Conservation (phyloP, 2,113 vertebrate species). For the Cynoglossus semilaevis region DNA sequence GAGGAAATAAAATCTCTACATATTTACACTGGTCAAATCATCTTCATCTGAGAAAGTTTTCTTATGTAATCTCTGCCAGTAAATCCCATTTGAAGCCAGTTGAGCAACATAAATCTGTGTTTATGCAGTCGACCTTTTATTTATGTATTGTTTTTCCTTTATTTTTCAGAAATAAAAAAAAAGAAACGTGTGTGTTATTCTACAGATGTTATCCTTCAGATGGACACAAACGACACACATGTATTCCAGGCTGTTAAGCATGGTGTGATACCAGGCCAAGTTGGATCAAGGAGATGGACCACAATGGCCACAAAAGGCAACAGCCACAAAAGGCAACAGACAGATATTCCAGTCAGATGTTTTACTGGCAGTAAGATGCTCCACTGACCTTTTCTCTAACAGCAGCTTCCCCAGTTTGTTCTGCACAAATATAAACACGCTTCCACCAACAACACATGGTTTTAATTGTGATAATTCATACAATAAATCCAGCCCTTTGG, state of each 20-base stretch:
- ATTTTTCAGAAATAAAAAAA: background rate
- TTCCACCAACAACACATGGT: background rate
- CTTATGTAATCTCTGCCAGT: slow-evolving; percentile 15
- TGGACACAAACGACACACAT: slow-evolving; percentile 24
- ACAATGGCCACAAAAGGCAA: slow-evolving; percentile 8
- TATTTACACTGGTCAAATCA: slow-evolving; percentile 10
- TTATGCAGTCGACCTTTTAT: background rate
- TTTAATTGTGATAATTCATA: background rate
- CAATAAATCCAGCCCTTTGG: background rate
- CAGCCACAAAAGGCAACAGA: background rate
- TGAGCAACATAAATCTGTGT: slow-evolving; percentile 20
- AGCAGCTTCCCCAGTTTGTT: background rate
- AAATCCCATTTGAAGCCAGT: slow-evolving; percentile 20
- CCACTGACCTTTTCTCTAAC: background rate
- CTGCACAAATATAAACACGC: background rate
- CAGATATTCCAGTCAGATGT: slow-evolving; percentile 14
- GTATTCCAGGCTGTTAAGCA: slow-evolving; percentile 1
- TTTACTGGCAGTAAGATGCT: slow-evolving; percentile 12
- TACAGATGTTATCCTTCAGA: slow-evolving; percentile 21
- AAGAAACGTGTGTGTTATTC: slow-evolving; percentile 27
- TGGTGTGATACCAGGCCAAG: background rate
- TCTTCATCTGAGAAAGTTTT: slow-evolving; percentile 16
- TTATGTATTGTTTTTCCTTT: no score
- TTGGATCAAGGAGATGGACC: background rate
- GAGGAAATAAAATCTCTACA: slow-evolving; percentile 1